A percentile compares a stretch with the other conserved stretches of the same genome.
Conservation (phyloP, 2,888 invertebrate species). For the Ypsolopha scabrella region DNA sequence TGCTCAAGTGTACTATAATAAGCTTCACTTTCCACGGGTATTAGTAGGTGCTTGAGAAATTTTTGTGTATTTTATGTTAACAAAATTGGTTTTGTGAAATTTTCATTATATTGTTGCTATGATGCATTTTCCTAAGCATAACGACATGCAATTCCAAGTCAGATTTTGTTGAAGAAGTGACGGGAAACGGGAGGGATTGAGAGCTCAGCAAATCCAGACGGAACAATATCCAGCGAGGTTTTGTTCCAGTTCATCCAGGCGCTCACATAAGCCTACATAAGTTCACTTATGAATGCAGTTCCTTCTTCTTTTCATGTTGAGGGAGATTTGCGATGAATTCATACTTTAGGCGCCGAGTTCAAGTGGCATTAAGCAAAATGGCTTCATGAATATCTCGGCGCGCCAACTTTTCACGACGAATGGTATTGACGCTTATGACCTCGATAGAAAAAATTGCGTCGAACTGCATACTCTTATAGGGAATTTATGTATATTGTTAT, state of each 20-base stretch:
- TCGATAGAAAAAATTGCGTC: slow-evolving; percentile 3
- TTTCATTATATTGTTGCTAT: too few species aligned
- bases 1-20: too few species aligned
- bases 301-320: slow-evolving; percentile 38
- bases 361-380: slow-evolving; percentile 41
- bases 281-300: slow-evolving; percentile 21
- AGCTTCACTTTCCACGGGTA: too few species aligned
- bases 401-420: slow-evolving; percentile 26
- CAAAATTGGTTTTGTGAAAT: too few species aligned
- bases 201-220: neutral
- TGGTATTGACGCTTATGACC: slow-evolving; percentile 23
- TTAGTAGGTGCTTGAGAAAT: too few species aligned
- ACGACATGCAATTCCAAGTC: too few species aligned
- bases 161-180: too few species aligned
- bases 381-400: slow-evolving; percentile 30
- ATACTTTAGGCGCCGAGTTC: slow-evolving; percentile 30
- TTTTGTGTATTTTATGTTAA: too few species aligned
- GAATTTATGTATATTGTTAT: too few species aligned
- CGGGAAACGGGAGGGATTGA: neutral
- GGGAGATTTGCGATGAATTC: slow-evolving; percentile 37
- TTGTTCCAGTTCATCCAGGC: slow-evolving; percentile 4
- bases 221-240: neutral
- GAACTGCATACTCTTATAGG: neutral
- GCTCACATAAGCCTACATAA: slow-evolving; percentile 6
- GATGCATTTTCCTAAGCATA: too few species aligned